Evolutionary conservation across 2,888 invertebrate genomes (phyloP).

Genomic region (Dorcus hopei): DNA sequence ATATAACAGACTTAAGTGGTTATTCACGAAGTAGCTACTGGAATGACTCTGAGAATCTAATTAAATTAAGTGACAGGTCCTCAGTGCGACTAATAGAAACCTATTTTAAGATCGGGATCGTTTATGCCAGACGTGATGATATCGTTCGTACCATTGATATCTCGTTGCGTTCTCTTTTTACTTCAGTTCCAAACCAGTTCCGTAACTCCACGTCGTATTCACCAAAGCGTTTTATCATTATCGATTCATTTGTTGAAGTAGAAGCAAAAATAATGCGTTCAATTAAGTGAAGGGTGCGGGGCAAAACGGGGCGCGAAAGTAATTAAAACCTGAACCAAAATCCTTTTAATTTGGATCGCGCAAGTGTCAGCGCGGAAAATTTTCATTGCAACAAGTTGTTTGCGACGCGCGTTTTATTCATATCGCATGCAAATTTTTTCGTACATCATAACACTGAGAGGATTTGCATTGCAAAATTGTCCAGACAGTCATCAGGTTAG

Average conservation of each 20-base stretch:
- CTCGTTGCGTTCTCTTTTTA: constrained; percentile 7
- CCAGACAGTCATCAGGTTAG: too few species aligned
- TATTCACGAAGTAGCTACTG: constrained; percentile 31
- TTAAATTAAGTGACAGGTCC: constrained; percentile 25
- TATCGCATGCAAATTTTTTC: too few species aligned
- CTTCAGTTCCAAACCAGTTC: constrained; percentile 10
- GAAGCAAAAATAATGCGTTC: neutral
- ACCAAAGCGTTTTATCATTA: neutral
- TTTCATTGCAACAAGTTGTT: too few species aligned
- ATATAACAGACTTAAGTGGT: constrained; percentile 33
- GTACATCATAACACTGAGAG: too few species aligned
- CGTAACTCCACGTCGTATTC: constrained; percentile 6
- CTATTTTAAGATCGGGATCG: constrained; percentile 13
- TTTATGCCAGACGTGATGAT: constrained; percentile 10
- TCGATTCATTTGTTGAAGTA: constrained; percentile 2
- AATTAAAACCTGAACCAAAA: too few species aligned
- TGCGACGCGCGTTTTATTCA: too few species aligned
- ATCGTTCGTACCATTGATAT: constrained; percentile 12
- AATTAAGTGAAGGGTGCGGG: neutral
- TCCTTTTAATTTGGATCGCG: too few species aligned
- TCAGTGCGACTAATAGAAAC: constrained; percentile 12
- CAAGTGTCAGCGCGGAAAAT: too few species aligned
- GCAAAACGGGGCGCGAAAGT: too few species aligned
- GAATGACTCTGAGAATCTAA: constrained; percentile 30
- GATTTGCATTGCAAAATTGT: too few species aligned